Evolutionary conservation across 1,140 invertebrate species (phyloP).

Genomic region (Anastrepha ludens): DNA sequence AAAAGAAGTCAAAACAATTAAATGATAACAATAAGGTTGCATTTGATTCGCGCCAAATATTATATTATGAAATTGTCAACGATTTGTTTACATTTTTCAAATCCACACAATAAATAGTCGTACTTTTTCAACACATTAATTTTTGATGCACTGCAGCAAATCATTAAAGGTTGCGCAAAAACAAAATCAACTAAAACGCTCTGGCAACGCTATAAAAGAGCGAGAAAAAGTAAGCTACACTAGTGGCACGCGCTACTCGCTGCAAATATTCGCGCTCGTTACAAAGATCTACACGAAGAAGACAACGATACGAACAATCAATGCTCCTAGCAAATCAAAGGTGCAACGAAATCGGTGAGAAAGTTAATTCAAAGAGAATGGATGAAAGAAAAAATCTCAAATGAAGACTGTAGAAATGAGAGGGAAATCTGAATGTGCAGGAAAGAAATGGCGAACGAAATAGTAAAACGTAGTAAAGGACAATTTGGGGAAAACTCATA

Average conservation of each 20-base stretch:
- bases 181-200: constrained; percentile 1
- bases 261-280: background rate
- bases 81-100: constrained; percentile 31
- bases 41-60: constrained; percentile 4
- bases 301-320: constrained; percentile 6
- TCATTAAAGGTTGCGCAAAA: background rate
- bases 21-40: no score
- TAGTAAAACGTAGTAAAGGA: background rate
- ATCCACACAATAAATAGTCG: background rate
- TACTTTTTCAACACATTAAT: constrained; percentile 40
- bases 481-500: background rate
- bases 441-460: background rate
- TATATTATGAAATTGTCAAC: background rate
- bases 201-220: constrained; percentile 22
- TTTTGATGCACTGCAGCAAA: background rate
- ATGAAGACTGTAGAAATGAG: background rate
- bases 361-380: background rate
- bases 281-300: background rate
- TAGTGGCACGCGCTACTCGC: background rate
- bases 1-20: background rate
- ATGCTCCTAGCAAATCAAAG: background rate
- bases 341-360: background rate
- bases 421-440: background rate
- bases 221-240: background rate
- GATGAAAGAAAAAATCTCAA: constrained; percentile 13